A percentile compares a stretch with the other conserved stretches of the same genome.
Evolutionary conservation across 2,888 invertebrate genomes (phyloP).

Genomic region (Drosophila picticornis): DNA sequence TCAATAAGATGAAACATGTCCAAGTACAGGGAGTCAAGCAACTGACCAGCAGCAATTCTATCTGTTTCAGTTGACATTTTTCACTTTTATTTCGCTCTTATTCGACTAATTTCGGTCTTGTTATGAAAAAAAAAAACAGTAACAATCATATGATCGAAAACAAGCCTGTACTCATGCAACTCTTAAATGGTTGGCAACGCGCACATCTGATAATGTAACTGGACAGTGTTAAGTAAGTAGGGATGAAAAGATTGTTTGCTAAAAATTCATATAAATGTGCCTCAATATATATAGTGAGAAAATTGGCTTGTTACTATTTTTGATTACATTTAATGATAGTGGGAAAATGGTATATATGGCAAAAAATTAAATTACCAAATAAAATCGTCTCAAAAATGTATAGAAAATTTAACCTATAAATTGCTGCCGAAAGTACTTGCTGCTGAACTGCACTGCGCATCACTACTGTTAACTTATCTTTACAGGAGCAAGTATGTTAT

Average conservation of each 20-base stretch:
- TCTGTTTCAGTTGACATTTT: conserved; percentile 40
- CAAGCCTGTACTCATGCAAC: conserved; percentile 28
- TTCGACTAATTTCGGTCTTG: not conserved
- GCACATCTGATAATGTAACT: conserved; percentile 7
- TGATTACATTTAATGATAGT: not conserved
- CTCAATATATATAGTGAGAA: not conserved
- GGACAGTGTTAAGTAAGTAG: not conserved
- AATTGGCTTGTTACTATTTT: not conserved
- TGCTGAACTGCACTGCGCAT: conserved; percentile 17
- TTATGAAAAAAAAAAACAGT: conserved; percentile 17
- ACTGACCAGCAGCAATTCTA: conserved; percentile 78
- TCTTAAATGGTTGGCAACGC: conserved; percentile 27
- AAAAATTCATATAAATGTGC: not conserved
- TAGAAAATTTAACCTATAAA: no score
- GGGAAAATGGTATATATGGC: not conserved
- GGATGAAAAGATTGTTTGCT: no score
- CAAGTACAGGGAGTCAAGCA: conserved; percentile 90
- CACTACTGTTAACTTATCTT: conserved; percentile 34
- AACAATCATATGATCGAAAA: conserved; percentile 51
- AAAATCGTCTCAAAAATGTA: not conserved
- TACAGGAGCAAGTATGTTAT: conserved; percentile 8
- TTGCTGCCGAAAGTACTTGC: not conserved
- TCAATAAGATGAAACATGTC: conserved; percentile 90
- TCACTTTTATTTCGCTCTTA: not conserved
- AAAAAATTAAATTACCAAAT: not conserved